A percentile compares a stretch with the other conserved stretches of the same genome.
These are phyloP conservation scores for Zapornia atra DNA, from an alignment of 2,113 vertebrate genomes.

Conservation along the genomic window DNA sequence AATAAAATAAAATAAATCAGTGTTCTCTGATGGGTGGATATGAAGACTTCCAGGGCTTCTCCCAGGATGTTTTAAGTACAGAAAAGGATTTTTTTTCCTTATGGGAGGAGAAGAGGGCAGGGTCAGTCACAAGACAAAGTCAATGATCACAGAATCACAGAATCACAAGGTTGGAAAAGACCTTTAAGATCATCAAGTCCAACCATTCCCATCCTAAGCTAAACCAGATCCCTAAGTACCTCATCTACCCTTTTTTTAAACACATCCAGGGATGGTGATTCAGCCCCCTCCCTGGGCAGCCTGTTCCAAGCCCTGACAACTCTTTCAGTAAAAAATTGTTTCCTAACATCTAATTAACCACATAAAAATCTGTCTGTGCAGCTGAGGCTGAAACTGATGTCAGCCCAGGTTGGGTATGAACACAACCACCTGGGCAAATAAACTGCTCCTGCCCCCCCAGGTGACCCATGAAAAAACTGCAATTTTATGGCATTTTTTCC, in stretches of 20 bases:
- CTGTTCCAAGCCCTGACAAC: no score
- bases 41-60: background rate
- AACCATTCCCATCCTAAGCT: no score
- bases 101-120: background rate
- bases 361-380: background rate
- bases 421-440: fast-evolving
- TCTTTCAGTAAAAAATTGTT: no score
- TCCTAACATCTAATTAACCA: no score
- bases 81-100: background rate
- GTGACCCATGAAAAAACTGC: background rate
- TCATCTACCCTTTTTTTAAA: no score
- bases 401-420: background rate
- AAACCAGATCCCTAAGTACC: no score
- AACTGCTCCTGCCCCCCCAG: background rate
- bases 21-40: background rate
- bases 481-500: background rate
- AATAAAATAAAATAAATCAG: background rate
- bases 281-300: no score
- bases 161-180: no score
- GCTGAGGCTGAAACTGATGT: background rate
- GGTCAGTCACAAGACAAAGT: background rate
- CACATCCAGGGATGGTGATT: no score
- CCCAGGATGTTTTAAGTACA: background rate
- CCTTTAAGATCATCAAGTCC: no score
- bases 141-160: no score